A percentile compares a stretch with the other conserved stretches of the same genome.
Evolutionary conservation across 2,797 vertebrate genomes (phyloP).

Genomic region (Pithecia hirsuta): DNA sequence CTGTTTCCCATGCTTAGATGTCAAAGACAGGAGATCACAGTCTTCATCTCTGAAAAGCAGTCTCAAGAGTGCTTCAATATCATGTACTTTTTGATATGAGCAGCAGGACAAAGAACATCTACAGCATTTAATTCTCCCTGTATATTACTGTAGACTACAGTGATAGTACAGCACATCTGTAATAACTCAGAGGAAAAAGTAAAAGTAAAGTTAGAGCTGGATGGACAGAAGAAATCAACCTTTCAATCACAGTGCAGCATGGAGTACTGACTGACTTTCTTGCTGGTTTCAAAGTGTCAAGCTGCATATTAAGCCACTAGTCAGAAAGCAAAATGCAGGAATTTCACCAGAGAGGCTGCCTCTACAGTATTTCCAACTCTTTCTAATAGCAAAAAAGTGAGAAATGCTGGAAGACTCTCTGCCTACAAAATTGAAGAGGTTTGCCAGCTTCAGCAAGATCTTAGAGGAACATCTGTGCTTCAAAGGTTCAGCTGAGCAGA

Average conservation of each 20-base stretch:
- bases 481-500: neutral
- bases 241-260: neutral
- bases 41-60: constrained; percentile 32
- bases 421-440: neutral
- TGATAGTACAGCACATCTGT: neutral
- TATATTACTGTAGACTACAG: neutral
- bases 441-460: neutral
- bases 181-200: constrained; percentile 24
- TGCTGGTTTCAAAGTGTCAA: neutral
- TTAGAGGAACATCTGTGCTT: neutral
- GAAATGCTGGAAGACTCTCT: neutral
- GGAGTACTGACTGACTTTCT: neutral
- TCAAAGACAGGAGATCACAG: neutral
- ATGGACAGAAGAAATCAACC: neutral
- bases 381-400: neutral
- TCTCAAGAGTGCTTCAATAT: neutral
- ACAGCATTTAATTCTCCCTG: constrained; percentile 12
- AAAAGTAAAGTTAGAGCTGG: constrained; percentile 13
- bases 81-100: neutral
- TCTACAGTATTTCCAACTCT: neutral
- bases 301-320: neutral
- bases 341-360: neutral
- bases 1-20: neutral
- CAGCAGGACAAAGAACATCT: neutral
- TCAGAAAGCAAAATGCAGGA: neutral